Conservation (phyloP, 1,140 invertebrate species). For the Trichonephila clavata region DNA sequence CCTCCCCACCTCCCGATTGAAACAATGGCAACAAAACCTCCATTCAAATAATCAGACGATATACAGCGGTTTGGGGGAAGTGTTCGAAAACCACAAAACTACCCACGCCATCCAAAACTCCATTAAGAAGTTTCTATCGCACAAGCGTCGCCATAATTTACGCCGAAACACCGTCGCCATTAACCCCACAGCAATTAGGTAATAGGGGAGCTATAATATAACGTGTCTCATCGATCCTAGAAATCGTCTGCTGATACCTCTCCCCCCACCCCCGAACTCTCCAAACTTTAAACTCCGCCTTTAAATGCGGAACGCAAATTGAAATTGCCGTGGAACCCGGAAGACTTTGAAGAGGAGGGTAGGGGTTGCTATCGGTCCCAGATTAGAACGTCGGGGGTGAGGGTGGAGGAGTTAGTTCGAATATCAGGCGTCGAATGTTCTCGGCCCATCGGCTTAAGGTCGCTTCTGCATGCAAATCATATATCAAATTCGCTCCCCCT, state of each 20-base stretch:
- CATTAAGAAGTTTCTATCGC: conserved; percentile 2
- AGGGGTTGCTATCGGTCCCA: conserved; percentile 24
- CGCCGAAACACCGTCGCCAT: conserved; percentile 39
- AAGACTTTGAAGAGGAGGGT: not conserved
- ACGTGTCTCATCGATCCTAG: not conserved
- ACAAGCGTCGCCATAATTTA: conserved; percentile 26
- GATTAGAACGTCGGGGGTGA: not conserved
- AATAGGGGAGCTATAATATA: conserved; percentile 23
- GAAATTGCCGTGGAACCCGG: conserved; percentile 33
- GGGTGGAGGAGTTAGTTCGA: not conserved
- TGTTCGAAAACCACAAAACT: conserved; percentile 8
- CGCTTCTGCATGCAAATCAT: conserved; percentile 67
- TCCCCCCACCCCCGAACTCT: not conserved
- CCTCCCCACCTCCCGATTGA: too few species aligned
- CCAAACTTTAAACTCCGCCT: conserved; percentile 58
- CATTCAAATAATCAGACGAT: not conserved
- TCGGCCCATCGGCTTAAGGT: conserved; percentile 68
- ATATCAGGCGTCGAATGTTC: conserved; percentile 53
- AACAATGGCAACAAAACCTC: not conserved
- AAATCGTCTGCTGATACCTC: not conserved
- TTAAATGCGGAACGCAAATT: conserved; percentile 53
- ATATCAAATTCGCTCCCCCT: conserved; percentile 52
- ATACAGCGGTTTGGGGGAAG: not conserved
- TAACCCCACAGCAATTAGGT: conserved; percentile 40
- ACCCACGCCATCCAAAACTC: not conserved